Evolutionary conservation across 2,888 invertebrate species (phyloP), one percentile per base, ranked within the genome.

Genomic region (Lydus trimaculatus): DNA sequence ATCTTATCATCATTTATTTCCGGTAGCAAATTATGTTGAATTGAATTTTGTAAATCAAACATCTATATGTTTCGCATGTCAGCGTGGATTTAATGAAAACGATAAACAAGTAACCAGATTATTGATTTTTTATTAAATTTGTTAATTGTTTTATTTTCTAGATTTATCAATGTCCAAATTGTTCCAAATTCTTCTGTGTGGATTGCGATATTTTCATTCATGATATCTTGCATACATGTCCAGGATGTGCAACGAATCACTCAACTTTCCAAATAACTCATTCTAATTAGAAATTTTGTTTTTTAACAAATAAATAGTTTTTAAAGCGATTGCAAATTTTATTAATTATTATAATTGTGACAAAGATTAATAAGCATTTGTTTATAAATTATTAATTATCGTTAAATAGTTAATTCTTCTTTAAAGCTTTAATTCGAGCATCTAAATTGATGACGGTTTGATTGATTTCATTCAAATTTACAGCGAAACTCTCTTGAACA

Each of bases 1-100:
- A 73, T 98, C 98, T 0, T 98, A 98, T 85, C 98, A 99, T 84
- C 99, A 99, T 86, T 88, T 99, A 72, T 98, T 99, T 84, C 98
- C 98, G 0, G 93, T 98, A 61, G 92, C 94, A 58, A 89, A 92
- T 62, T 99, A 94, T 80, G 89, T 88, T 64, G 98, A 98, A 86
- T 75, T 93, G 36, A 78, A 86, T 0, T 89, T 89, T 72, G 88
- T 89, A 36, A 89, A 89, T 11, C 90, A 89, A 76, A 85, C 87
- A 0, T 86, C 87, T 61, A 86, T 85, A 74, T 95, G 95, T 81
- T 94, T 91, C 79, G 91, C 91, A n/a, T 95, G 95, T 79, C 89
- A 92, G 69, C 91, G 91, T 79, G 80, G 83, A n/a, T 91, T 93
- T 72, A 86, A 85, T 9, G 89, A 90, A 70, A 72, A 86, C 5